Percentiles rank a stretch among this genome's conserved stretches.
These are phyloP conservation scores for Lota lota DNA, from an alignment of 2,113 vertebrate species.

Conservation along the genomic window DNA sequence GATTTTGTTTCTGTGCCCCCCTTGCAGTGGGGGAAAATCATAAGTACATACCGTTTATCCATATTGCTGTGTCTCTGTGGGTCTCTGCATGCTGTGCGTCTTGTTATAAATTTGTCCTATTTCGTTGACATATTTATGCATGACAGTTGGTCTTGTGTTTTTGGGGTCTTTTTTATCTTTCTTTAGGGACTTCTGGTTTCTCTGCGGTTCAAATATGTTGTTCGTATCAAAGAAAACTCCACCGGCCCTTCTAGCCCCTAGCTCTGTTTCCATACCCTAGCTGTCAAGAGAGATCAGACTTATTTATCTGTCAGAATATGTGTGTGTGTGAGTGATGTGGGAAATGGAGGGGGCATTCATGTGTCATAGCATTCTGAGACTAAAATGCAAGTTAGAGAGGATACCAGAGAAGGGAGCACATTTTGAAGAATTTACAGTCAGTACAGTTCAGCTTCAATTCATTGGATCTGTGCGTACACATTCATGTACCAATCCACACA, in stretches of 20 bases:
- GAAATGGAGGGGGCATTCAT: too few relatives aligned
- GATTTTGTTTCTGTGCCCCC: too few relatives aligned
- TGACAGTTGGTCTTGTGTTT: not conserved
- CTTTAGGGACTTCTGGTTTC: conserved; percentile 28
- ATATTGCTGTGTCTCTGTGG: not conserved
- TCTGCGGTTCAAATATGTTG: conserved; percentile 37
- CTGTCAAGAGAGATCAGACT: conserved; percentile 51
- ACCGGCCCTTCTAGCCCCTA: conserved; percentile 22
- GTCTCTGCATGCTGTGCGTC: not conserved
- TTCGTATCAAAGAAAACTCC: conserved; percentile 45
- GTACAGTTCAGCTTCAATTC: too few relatives aligned
- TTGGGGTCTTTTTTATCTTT: conserved; percentile 34
- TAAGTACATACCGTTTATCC: not conserved
- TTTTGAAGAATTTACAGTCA: too few relatives aligned
- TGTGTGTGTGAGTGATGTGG: conserved; percentile 40
- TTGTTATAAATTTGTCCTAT: conserved; percentile 26
- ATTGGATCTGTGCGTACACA: too few relatives aligned
- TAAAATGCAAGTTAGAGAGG: too few relatives aligned
- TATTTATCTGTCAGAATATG: conserved; percentile 28
- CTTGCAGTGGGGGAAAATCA: too few relatives aligned
- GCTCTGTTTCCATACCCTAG: conserved; percentile 32
- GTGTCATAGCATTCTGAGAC: too few relatives aligned
- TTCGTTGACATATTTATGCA: conserved; percentile 32
- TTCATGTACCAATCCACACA: too few relatives aligned
- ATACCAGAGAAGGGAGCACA: too few relatives aligned